Percentiles rank a stretch among this genome's conserved stretches.
Evolutionary conservation across 2,888 invertebrate genomes (phyloP).

Genomic region (Agonopterix arenella): DNA sequence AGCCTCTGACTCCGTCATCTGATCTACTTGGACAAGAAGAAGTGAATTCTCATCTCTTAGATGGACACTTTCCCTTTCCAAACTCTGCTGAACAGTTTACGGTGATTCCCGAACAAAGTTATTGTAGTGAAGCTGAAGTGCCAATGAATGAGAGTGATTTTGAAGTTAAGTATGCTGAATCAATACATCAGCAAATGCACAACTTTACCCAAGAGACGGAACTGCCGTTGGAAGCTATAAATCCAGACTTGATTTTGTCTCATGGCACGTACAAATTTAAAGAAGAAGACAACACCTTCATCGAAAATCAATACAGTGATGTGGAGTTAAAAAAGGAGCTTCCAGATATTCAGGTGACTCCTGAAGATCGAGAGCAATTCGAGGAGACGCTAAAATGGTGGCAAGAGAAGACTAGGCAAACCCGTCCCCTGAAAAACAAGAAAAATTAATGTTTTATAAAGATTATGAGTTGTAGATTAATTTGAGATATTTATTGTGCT

Average conservation of each 20-base stretch:
- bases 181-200: slow-evolving; percentile 49
- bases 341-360: slow-evolving; percentile 65
- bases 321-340: slow-evolving; percentile 65
- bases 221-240: slow-evolving; percentile 43
- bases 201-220: slow-evolving; percentile 35
- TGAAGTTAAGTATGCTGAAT: slow-evolving; percentile 68
- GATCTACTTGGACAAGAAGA: slow-evolving; percentile 69
- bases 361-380: slow-evolving; percentile 66
- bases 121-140: slow-evolving; percentile 58
- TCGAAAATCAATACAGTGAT: slow-evolving; percentile 63
- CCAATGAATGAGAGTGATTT: slow-evolving; percentile 54
- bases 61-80: slow-evolving; percentile 69
- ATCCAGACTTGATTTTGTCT: slow-evolving; percentile 46
- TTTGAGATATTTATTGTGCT: slow-evolving; percentile 38
- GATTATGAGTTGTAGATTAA: slow-evolving; percentile 19
- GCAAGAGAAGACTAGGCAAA: slow-evolving; percentile 66
- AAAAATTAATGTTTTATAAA: slow-evolving; percentile 16
- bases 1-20: slow-evolving; percentile 71
- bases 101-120: slow-evolving; percentile 66
- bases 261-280: slow-evolving; percentile 52
- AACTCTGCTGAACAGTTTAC: slow-evolving; percentile 70
- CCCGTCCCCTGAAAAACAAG: slow-evolving; percentile 35
- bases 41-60: slow-evolving; percentile 64
- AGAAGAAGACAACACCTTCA: slow-evolving; percentile 51
- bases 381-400: slow-evolving; percentile 73